Percentiles rank a stretch among this genome's conserved stretches.
Evolutionary conservation across 1,140 invertebrate species (phyloP).

Genomic region (Neomicropteryx cornuta): DNA sequence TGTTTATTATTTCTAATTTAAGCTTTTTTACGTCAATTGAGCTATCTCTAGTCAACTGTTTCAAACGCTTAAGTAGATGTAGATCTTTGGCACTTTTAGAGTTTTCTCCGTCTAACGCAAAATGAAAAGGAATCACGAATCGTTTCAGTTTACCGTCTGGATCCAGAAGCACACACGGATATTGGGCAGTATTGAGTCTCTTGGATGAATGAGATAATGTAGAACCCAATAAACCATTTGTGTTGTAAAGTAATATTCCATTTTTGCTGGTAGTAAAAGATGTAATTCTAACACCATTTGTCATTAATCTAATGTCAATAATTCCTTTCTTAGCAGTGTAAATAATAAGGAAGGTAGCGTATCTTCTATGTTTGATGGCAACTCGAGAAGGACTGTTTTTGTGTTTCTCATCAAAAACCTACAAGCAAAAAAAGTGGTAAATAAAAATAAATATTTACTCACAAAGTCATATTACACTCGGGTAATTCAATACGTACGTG

Average conservation of each 20-base stretch:
- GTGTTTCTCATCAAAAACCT: conserved; percentile 27
- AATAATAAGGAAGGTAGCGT: conserved; percentile 30
- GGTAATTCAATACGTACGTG: too few species aligned
- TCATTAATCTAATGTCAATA: conserved; percentile 33
- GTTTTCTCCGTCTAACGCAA: conserved; percentile 77
- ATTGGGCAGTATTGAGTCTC: conserved; percentile 43
- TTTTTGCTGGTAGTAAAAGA: conserved; percentile 81
- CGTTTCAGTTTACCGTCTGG: conserved; percentile 69
- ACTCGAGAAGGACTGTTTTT: conserved; percentile 30
- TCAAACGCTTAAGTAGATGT: conserved; percentile 73
- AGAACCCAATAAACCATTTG: conserved; percentile 65
- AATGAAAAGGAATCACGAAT: conserved; percentile 82
- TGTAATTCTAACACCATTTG: conserved; percentile 79
- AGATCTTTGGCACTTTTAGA: conserved; percentile 77
- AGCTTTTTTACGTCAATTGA: conserved; percentile 33
- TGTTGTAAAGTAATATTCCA: conserved; percentile 66
- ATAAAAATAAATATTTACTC: neutral
- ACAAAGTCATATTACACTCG: conserved; percentile 43
- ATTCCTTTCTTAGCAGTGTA: conserved; percentile 34
- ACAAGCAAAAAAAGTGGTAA: neutral
- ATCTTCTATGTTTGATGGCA: conserved; percentile 25
- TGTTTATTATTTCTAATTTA: conserved; percentile 36
- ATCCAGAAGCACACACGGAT: conserved; percentile 73
- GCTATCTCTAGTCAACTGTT: conserved; percentile 47
- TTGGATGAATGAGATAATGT: conserved; percentile 30